phyloP scores from a whole-genome alignment of 2,888 invertebrate genomes.

The Amphipyra berbera region DNA sequence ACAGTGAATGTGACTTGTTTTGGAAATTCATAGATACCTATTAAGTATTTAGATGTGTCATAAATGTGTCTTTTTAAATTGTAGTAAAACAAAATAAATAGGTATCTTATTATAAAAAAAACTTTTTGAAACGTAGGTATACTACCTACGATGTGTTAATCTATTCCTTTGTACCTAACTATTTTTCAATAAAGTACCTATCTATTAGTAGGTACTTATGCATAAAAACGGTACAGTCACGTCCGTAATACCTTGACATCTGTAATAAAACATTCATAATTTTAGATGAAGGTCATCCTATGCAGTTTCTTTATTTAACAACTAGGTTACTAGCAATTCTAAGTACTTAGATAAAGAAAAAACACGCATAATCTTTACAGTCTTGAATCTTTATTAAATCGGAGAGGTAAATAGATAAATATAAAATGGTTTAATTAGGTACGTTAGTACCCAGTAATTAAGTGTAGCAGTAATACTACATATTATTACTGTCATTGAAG shows the following conservation, averaged over 20 bases:
- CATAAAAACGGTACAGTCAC: slow-evolving; percentile 19
- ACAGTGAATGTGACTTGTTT: too few species aligned
- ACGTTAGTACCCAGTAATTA: too few species aligned
- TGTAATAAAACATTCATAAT: slow-evolving; percentile 21
- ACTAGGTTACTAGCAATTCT: slow-evolving; percentile 28
- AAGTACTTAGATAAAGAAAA: slow-evolving; percentile 8
- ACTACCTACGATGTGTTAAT: neutral
- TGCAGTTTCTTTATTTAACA: slow-evolving; percentile 35
- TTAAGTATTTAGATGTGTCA: too few species aligned
- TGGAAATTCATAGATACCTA: too few species aligned
- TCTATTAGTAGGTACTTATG: neutral
- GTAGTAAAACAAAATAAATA: too few species aligned
- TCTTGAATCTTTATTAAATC: neutral
- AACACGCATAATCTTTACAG: neutral
- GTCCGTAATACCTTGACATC: slow-evolving; percentile 21
- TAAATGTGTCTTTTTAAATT: too few species aligned
- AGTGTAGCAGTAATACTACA: too few species aligned
- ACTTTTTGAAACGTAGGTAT: too few species aligned
- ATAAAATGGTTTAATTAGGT: too few species aligned
- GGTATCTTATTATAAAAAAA: too few species aligned
- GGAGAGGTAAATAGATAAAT: too few species aligned
- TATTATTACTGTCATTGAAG: too few species aligned
- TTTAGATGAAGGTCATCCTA: slow-evolving; percentile 40
- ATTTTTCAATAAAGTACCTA: neutral
- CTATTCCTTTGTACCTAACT: neutral